Evolutionary conservation across 2,113 vertebrate genomes (phyloP), one percentile per base, ranked within the genome.

Genomic region (Macrotus californicus): DNA sequence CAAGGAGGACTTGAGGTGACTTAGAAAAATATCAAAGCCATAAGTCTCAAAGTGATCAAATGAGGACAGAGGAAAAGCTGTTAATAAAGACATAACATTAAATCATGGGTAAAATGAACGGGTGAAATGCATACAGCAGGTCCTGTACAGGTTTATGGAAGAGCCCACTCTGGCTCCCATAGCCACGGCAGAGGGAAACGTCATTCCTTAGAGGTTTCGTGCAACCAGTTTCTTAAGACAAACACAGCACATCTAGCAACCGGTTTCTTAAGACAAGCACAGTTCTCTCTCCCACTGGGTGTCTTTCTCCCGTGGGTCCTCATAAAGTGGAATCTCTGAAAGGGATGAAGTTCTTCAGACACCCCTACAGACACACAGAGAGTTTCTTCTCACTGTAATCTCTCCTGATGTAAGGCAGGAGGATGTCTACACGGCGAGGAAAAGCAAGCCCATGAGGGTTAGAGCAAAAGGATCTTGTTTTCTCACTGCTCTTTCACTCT

Each of bases 21-120:
- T 64, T 54, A 83, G 52, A 80, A 70, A 94, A 93, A 86, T n/a
- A 41, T 9, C 50, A 48, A 31, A 87, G 41, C 15, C 5, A 0
- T 64, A 85, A 66, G 54, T 83, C 46, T 79, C 69, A 52, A 91
- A 76, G 13, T 6, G 18, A 52, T 41, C 79, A 61, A 84, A 94
- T 50, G 26, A 87, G 84, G 75, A 90, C 39, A 92, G 90, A 92
- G 19, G 24, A 70, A 83, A n/a, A 31, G 39, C 46, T 86, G 15
- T 54, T 69, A 48, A 41, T 2, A 31, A 39, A 64, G 22, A 41
- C 21, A 52, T 56, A 39, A 91, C 77, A 56, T 64, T 67, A 89
- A 75, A 43, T 19, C 3, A 9, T 0, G 34, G 64, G 29, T 66
- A 13, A 79, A 22, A 52, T 9, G 6, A 79, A 13, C 41, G 39